Evolutionary conservation across 2,888 invertebrate species (phyloP).

Genomic region (Idaea aversata): DNA sequence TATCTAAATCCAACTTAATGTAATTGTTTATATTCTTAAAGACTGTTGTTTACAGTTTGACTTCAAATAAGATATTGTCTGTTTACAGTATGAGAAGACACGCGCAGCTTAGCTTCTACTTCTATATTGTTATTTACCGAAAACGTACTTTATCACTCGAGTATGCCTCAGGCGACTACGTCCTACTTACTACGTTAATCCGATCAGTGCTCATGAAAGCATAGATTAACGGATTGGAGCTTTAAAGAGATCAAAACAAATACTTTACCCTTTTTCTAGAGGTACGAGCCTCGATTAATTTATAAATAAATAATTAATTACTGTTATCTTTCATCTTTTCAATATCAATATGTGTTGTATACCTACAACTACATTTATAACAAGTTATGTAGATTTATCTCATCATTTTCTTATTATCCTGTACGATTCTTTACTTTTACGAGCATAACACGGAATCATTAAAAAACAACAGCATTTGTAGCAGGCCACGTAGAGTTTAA

Average conservation of each 20-base stretch:
- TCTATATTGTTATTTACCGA: not conserved
- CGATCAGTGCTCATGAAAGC: slow-evolving; percentile 37
- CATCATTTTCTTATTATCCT: no score
- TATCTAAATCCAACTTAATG: slow-evolving; percentile 6
- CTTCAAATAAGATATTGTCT: slow-evolving; percentile 7
- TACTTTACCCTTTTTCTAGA: slow-evolving; percentile 23
- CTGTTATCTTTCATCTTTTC: not conserved
- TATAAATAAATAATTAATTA: not conserved
- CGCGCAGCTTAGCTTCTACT: not conserved
- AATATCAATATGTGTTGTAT: not conserved
- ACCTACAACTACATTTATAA: no score
- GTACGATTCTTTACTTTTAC: no score
- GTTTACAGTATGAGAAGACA: not conserved
- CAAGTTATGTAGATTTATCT: no score
- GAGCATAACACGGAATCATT: not conserved
- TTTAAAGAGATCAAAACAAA: slow-evolving; percentile 41
- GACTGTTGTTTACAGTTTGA: slow-evolving; percentile 5
- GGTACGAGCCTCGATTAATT: not conserved
- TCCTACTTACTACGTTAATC: slow-evolving; percentile 15
- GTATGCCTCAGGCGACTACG: not conserved
- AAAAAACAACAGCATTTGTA: not conserved
- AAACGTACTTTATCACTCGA: not conserved
- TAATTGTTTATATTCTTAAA: not conserved
- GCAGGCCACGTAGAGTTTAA: not conserved
- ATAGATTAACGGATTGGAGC: slow-evolving; percentile 45